Conservation (phyloP, 2,113 vertebrate species). For the Apaloderma vittatum region DNA sequence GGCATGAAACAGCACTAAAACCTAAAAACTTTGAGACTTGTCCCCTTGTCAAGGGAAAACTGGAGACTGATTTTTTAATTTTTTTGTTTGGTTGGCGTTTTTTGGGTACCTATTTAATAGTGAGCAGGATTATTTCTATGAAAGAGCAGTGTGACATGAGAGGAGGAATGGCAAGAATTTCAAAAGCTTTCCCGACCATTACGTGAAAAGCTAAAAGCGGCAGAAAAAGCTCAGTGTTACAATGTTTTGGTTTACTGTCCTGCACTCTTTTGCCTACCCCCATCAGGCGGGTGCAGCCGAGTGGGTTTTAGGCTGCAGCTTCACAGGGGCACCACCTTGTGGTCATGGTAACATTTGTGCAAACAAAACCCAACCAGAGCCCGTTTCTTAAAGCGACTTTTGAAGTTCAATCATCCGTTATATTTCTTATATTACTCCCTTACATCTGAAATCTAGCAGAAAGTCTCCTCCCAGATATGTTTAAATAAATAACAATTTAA, state of each 20-base stretch:
- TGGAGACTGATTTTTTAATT: background rate
- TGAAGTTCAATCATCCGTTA: background rate
- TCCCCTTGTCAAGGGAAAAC: background rate
- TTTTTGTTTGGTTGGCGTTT: background rate
- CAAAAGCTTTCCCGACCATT: background rate
- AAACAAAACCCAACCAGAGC: background rate
- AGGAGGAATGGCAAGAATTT: background rate
- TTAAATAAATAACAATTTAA: background rate
- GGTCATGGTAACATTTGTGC: background rate
- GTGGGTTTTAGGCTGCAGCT: background rate
- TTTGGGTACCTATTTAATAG: background rate
- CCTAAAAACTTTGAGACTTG: background rate
- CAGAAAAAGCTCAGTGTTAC: background rate
- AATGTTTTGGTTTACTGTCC: background rate
- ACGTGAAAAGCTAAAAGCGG: background rate
- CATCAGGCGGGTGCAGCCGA: background rate
- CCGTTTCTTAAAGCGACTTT: rapidly evolving
- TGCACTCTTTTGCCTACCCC: too few relatives aligned
- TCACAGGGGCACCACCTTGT: constrained; percentile 59
- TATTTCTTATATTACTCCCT: background rate
- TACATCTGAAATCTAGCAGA: background rate
- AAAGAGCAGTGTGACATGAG: background rate
- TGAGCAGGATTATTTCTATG: background rate
- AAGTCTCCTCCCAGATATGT: background rate
- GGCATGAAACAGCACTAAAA: background rate